Base-by-base conservation (phyloP, 1,140 invertebrate species). In the Phenacoccus solenopsis region DNA sequence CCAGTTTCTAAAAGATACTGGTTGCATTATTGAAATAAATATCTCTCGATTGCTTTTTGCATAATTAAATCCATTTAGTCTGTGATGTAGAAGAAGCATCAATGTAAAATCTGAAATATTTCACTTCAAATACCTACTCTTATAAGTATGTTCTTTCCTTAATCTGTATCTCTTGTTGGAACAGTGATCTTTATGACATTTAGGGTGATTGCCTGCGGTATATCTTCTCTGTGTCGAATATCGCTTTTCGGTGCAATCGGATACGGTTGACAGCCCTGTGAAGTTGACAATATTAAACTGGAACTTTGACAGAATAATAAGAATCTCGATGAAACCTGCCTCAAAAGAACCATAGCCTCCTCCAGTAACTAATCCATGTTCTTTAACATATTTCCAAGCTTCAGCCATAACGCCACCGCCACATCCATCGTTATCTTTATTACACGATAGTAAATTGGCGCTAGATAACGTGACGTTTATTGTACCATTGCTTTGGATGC, bases 211-310 rank as follows among this genome's bases (percentile, higher is more conserved):
- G 59, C 4, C 38, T 49, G 38, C 16, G 38, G 38, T 9, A 49
- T 49, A 49, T 49, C 20, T 4, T 49, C 4, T n/a, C 38, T 49
- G 16, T 49, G 38, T 3, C 16, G 12, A 16, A 49, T 49, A 16
- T 10, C 2, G 12, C 38, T n/a, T 30, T 68, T 96, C 0, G 90
- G 88, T 20, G 82, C 78, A 71, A 95, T 88, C 74, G 84, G 82
- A 74, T 96, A 96, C 1, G 93, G 92, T 72, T 85, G 83, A 78
- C 93, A 96, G 25, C 91, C 89, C 79, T 87, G 83, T 30, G 32
- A 69, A 68, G n/a, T n/a, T n/a, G n/a, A n/a, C n/a, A n/a, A n/a
- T n/a, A n/a, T n/a, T n/a, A n/a, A n/a, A n/a, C n/a, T n/a, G n/a
- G n/a, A n/a, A n/a, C n/a, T n/a, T n/a, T n/a, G n/a, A n/a, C n/a